Conservation (phyloP, 2,888 invertebrate genomes). For the Cyclophora punctaria region DNA sequence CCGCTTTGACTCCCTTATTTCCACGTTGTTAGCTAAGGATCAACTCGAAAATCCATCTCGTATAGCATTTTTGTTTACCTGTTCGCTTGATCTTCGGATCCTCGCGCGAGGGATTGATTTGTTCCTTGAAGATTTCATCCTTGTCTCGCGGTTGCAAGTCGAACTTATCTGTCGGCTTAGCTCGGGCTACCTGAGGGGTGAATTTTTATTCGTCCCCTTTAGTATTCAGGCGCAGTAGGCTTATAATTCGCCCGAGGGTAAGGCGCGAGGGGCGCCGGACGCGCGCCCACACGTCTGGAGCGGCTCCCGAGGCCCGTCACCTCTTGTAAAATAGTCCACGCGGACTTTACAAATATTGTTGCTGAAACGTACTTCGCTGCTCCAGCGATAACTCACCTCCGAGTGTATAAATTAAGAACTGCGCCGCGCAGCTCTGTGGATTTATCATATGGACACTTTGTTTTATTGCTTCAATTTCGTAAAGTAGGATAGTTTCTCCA, state of each 20-base stretch:
- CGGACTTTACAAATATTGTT: constrained; percentile 18
- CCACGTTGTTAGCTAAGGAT: constrained; percentile 51
- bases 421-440: constrained; percentile 7
- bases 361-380: constrained; percentile 7
- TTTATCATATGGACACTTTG: constrained; percentile 21
- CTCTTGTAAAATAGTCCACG: constrained; percentile 39
- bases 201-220: constrained; percentile 60
- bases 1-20: constrained; percentile 34
- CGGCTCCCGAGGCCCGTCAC: constrained; percentile 38
- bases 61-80: constrained; percentile 49
- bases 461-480: constrained; percentile 25
- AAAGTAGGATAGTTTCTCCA: constrained; percentile 24
- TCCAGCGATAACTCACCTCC: constrained; percentile 4
- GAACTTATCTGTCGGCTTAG: constrained; percentile 63
- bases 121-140: constrained; percentile 52
- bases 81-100: constrained; percentile 48
- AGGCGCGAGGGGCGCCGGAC: constrained; percentile 45
- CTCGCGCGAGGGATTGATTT: constrained; percentile 53
- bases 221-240: constrained; percentile 61
- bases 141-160: constrained; percentile 41
- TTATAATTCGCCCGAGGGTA: constrained; percentile 62
- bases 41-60: constrained; percentile 42
- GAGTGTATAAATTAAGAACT: constrained; percentile 8
- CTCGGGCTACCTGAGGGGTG: constrained; percentile 59
- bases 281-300: constrained; percentile 41